Evolutionary conservation across 1,140 invertebrate genomes (phyloP), one percentile per base, ranked within the genome.

Genomic region (Ephestia elutella): DNA sequence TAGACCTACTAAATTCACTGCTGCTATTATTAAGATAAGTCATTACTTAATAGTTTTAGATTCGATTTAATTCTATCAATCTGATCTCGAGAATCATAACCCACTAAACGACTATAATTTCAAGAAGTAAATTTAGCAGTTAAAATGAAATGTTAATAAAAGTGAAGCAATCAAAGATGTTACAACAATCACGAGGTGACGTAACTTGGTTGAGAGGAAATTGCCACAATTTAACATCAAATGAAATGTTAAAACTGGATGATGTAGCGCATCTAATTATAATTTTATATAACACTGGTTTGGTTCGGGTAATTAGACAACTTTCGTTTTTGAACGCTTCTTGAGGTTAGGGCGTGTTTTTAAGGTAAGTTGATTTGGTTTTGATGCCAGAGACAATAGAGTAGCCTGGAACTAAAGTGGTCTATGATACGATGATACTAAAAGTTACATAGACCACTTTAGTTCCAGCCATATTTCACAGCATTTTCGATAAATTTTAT

Each of bases 251-350:
- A 57, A 57, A 44, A 68, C 51, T 71, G 54, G 62, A 72, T 68
- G 65, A 68, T 68, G 62, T 59, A 56, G 54, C 50, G 38, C 63
- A 64, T 68, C 71, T 73, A 64, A 78, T 75, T 78, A 75, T 75
- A 74, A 65, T 69, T 75, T 77, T 75, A 75, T 70, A 72, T 77
- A 79, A 79, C 66, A 69, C 67, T 66, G 68, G 70, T 71, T 68
- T 50, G 30, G 35, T 54, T 54, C 38, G 11, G n/a, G 65, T 71
- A 71, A 73, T 78, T 75, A 75, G 65, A 57, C 56, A 68, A 77
- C 74, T 75, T 77, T 77, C 73, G 62, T 73, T 75, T 75, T 75
- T 57, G 49, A 49, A 54, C 35, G 54, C 54, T 51, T 58, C 58
- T 65, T 50, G 30, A 32, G 30, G 30, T 51, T 50, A 54, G 5